Conservation (phyloP, 2,888 invertebrate species). For the Meteorus colon region DNA sequence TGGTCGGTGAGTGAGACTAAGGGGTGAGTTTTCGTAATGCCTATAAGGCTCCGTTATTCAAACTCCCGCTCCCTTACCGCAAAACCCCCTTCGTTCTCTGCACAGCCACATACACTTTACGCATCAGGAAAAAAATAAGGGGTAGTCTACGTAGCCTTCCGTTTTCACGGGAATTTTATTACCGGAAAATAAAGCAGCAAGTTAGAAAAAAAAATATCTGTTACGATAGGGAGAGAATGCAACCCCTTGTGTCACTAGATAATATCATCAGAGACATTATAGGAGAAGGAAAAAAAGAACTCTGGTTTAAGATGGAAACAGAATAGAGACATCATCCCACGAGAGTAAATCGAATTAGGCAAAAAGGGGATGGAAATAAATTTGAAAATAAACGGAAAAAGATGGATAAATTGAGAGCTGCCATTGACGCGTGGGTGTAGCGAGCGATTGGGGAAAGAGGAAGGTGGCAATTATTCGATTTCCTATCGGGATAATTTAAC, state of each 20-base stretch:
- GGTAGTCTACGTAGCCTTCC: conserved; percentile 35
- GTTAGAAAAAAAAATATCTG: conserved; percentile 38
- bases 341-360: conserved; percentile 2
- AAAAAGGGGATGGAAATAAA: conserved; percentile 51
- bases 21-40: conserved; percentile 67
- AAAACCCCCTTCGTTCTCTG: conserved; percentile 38
- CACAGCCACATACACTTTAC: conserved; percentile 40
- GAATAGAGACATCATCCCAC: conserved; percentile 1
- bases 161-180: conserved; percentile 64
- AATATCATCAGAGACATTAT: conserved; percentile 38
- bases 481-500: conserved; percentile 17
- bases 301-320: conserved; percentile 27
- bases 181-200: conserved; percentile 56
- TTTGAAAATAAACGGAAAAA: conserved; percentile 66
- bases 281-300: conserved; percentile 8
- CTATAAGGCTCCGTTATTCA: conserved; percentile 59
- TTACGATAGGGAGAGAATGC: conserved; percentile 23
- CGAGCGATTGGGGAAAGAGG: conserved; percentile 37
- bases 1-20: conserved; percentile 57
- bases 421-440: conserved; percentile 49
- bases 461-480: not conserved
- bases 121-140: conserved; percentile 45
- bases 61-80: conserved; percentile 22
- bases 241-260: conserved; percentile 30
- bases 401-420: conserved; percentile 51